These are phyloP conservation scores for Pristionchus maxplancki DNA, from an alignment of 2,888 invertebrate genomes.

Conservation along the genomic window DNA sequence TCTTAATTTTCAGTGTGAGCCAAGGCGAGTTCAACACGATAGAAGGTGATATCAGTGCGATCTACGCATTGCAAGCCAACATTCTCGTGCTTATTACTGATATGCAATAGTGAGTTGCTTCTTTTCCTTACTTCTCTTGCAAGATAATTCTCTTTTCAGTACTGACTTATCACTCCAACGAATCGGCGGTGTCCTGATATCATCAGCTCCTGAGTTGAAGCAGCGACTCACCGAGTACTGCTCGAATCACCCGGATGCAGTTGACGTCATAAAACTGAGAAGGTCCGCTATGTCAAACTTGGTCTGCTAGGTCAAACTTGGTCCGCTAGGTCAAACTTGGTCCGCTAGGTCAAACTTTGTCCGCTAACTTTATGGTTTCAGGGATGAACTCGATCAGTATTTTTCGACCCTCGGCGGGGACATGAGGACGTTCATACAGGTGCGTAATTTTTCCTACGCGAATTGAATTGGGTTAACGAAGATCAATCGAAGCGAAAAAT, in stretches of 20 bases:
- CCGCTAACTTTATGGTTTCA: slow-evolving; percentile 49
- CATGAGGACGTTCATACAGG: slow-evolving; percentile 82
- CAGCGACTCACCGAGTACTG: slow-evolving; percentile 91
- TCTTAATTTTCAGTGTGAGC: slow-evolving; percentile 76
- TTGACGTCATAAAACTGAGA: slow-evolving; percentile 92
- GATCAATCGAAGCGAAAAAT: neutral
- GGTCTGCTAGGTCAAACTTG: neutral
- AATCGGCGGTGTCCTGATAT: slow-evolving; percentile 92
- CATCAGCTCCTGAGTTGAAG: slow-evolving; percentile 83
- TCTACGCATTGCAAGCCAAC: slow-evolving; percentile 54
- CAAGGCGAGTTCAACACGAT: slow-evolving; percentile 84
- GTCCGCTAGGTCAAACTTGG: neutral
- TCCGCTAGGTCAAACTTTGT: neutral
- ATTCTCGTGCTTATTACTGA: slow-evolving; percentile 54
- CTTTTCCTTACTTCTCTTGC: neutral
- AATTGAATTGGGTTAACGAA: neutral
- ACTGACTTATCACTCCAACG: slow-evolving; percentile 84
- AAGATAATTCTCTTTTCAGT: slow-evolving; percentile 61
- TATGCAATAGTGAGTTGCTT: neutral
- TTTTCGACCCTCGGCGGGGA: slow-evolving; percentile 93
- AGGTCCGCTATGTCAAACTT: slow-evolving; percentile 83
- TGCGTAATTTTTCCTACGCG: neutral
- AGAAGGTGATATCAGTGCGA: slow-evolving; percentile 51
- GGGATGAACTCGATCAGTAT: slow-evolving; percentile 79
- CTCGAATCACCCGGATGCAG: slow-evolving; percentile 93